phyloP scores from a whole-genome alignment of 2,113 vertebrate genomes.

The Dascyllus trimaculatus region DNA sequence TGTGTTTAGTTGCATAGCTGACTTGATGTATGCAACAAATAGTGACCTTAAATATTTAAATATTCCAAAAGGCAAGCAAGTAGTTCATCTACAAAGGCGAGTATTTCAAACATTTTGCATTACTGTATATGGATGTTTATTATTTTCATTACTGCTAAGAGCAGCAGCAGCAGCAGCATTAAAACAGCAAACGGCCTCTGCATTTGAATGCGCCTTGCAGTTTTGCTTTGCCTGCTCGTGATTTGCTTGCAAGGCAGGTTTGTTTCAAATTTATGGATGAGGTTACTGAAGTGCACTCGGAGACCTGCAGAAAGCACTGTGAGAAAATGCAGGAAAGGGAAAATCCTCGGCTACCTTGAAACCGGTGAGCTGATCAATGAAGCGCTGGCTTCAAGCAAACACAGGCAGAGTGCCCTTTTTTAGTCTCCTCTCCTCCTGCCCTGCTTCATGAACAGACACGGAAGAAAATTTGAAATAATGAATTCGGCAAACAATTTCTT shows the following conservation, averaged over 20 bases:
- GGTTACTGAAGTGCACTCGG: constrained; percentile 47
- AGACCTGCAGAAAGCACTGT: constrained; percentile 24
- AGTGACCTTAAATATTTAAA: neutral
- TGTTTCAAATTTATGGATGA: constrained; percentile 64
- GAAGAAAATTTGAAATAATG: constrained; percentile 40
- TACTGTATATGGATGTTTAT: constrained; percentile 15
- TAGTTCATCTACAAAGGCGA: neutral
- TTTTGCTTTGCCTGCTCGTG: constrained; percentile 14
- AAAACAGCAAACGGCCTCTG: constrained; percentile 12
- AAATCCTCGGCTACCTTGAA: constrained; percentile 56
- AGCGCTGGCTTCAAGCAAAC: constrained; percentile 36
- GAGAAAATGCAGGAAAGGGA: constrained; percentile 47
- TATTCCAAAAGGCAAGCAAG: neutral
- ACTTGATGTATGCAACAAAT: neutral
- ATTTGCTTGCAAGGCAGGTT: constrained; percentile 63
- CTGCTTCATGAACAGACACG: neutral
- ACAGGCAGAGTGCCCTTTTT: constrained; percentile 11
- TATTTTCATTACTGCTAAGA: constrained; percentile 31
- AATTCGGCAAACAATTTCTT: constrained; percentile 2
- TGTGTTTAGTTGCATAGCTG: neutral
- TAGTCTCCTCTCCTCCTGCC: neutral
- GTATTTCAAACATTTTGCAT: neutral
- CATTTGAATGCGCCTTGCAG: constrained; percentile 37
- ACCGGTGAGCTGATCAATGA: constrained; percentile 56
- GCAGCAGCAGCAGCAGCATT: constrained; percentile 27